phyloP scores from a whole-genome alignment of 2,797 vertebrate species.

The Sebastes iracundus region DNA sequence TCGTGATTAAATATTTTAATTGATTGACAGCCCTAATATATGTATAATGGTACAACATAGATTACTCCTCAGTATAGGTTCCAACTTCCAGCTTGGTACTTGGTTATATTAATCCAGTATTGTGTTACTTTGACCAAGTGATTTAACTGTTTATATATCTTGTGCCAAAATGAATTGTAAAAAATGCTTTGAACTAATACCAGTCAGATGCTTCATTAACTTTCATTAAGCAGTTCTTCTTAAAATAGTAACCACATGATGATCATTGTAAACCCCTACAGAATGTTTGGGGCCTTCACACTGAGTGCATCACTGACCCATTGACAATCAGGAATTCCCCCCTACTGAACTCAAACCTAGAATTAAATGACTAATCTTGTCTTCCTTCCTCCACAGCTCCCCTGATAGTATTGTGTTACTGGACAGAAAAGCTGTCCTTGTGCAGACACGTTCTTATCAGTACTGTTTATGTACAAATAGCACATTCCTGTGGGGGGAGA shows the following conservation, averaged over 20 bases:
- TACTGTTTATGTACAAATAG: conserved; percentile 70
- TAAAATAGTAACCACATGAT: background rate
- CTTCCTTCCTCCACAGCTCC: conserved; percentile 19
- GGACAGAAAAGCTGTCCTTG: conserved; percentile 45
- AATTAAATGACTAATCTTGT: conserved; percentile 18
- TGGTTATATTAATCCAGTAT: background rate
- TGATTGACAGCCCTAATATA: too few relatives aligned
- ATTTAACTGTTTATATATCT: background rate
- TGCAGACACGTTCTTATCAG: conserved; percentile 64
- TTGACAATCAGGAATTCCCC: conserved; percentile 23
- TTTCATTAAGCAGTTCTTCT: background rate
- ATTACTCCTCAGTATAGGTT: too few relatives aligned
- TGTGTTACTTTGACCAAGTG: background rate
- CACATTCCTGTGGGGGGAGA: conserved; percentile 70
- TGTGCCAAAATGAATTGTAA: background rate
- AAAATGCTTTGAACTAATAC: background rate
- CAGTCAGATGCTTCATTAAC: background rate
- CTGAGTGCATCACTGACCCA: background rate
- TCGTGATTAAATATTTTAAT: too few relatives aligned
- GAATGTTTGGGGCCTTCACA: background rate
- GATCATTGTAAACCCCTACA: background rate
- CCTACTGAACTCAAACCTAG: background rate
- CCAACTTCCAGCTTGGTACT: too few relatives aligned
- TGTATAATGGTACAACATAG: too few relatives aligned
- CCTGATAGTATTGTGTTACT: conserved; percentile 14